Conservation (phyloP, 1,140 invertebrate species). For the Globodera rostochiensis region DNA sequence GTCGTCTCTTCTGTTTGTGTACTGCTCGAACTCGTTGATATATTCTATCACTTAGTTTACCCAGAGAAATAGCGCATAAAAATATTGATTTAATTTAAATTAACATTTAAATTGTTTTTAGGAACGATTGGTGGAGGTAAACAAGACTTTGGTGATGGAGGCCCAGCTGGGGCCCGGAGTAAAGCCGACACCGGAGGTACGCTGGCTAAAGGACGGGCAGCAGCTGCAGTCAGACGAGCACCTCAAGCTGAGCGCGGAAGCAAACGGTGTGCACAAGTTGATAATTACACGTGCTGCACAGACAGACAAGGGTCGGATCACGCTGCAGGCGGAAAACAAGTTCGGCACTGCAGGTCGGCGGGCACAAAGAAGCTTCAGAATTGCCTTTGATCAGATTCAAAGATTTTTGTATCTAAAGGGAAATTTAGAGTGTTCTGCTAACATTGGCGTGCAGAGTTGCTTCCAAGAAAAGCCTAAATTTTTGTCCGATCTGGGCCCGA, state of each 20-base stretch:
- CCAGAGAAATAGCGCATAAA: neutral
- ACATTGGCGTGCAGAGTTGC: conserved; percentile 53
- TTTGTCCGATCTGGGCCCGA: conserved; percentile 55
- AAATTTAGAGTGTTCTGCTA: conserved; percentile 50
- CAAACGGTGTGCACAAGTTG: conserved; percentile 62
- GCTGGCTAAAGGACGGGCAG: conserved; percentile 59
- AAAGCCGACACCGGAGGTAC: conserved; percentile 76
- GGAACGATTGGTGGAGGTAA: conserved; percentile 64
- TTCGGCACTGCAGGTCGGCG: conserved; percentile 51
- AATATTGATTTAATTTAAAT: neutral
- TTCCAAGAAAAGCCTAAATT: conserved; percentile 56
- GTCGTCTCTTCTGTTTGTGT: neutral
- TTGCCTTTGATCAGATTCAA: neutral
- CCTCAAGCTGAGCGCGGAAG: conserved; percentile 69
- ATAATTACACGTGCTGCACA: conserved; percentile 46
- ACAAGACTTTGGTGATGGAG: conserved; percentile 79
- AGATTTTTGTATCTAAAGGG: neutral
- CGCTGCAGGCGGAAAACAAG: conserved; percentile 60
- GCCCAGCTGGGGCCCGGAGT: conserved; percentile 81
- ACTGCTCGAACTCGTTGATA: neutral
- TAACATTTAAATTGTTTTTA: neutral
- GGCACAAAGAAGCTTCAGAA: neutral
- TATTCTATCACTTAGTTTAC: no score
- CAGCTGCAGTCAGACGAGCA: conserved; percentile 52
- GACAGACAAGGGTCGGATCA: conserved; percentile 58